These are phyloP conservation scores for Catajapyx aquilonaris DNA, from an alignment of 1,140 invertebrate genomes.

Conservation along the genomic window DNA sequence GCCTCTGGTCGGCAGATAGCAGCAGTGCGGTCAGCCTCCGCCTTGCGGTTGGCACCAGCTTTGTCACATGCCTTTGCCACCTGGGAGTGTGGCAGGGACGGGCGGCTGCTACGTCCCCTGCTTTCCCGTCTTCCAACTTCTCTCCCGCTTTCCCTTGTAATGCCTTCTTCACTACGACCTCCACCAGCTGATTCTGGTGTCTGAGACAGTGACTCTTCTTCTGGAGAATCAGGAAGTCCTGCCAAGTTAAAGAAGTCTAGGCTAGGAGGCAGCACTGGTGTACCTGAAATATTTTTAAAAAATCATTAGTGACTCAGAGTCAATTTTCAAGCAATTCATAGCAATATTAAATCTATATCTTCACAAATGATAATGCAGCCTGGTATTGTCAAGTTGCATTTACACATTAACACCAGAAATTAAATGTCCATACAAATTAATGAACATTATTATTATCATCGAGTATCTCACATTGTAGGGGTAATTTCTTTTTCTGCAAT, in stretches of 20 bases:
- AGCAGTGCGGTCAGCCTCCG: no score
- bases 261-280: conserved; percentile 43
- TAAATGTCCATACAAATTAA: no score
- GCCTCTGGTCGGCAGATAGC: neutral
- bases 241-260: conserved; percentile 48
- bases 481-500: no score
- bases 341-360: no score
- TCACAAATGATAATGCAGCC: no score
- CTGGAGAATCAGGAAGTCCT: conserved; percentile 19
- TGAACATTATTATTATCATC: no score
- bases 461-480: no score
- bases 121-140: conserved; percentile 8
- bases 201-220: conserved; percentile 13
- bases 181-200: conserved; percentile 8
- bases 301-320: no score
- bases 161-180: conserved; percentile 8
- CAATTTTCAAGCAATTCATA: no score
- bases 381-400: no score
- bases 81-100: conserved; percentile 1
- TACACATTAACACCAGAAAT: no score
- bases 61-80: conserved; percentile 5
- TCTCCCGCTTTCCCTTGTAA: conserved; percentile 8
- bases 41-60: neutral
- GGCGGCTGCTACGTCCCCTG: conserved; percentile 1
- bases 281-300: no score